Base-by-base conservation (phyloP, 2,888 invertebrate genomes). In the Drosophila hamatofila region DNA sequence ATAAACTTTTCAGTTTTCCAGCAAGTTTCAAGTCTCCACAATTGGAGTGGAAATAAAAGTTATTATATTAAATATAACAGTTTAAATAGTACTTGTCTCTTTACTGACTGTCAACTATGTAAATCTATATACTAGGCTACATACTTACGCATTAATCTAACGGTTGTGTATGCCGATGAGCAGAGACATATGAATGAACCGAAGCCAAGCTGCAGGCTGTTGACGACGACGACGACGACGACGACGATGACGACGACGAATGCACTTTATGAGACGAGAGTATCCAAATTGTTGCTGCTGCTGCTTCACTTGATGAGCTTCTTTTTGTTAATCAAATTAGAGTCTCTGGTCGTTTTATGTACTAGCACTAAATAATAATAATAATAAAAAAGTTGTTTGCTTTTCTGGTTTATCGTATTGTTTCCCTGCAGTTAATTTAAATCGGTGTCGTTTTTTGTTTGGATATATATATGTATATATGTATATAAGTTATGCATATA, bases 401-500 rank as follows among this genome's bases (percentile, higher is more conserved):
- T 70, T 35, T 65, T 59, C n/a, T 75, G 23, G 48, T 42, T 54
- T 67, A 66, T 80, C 75, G 75, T 69, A 57, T 77, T 77, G 60
- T 64, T 72, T 80, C 80, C 80, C 80, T 80, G 80, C 78, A 80
- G 80, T 77, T 80, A 66, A 56, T 56, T 80, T 75, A 72, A 75
- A 80, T 78, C 80, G 80, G 80, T 78, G 80, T 80, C 66, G 78
- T 68, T 70, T 68, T 72, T 78, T 70, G 54, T 72, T 78, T 70
- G 57, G 41, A 56, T 69, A 58, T 41, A 44, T 54, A 58, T 57
- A 61, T 52, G 55, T 57, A 63, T 48, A 44, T 25, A n/a, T 52
- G 46, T 56, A 44, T 61, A 51, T 64, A 65, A 27, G 23, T 59
- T 56, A 69, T 74, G 51, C 39, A 42, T 71, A 35, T 67, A 59